Percentiles rank a stretch among this genome's conserved stretches.
Conservation (phyloP, 2,113 vertebrate genomes). For the Cricetomys ansorgei region DNA sequence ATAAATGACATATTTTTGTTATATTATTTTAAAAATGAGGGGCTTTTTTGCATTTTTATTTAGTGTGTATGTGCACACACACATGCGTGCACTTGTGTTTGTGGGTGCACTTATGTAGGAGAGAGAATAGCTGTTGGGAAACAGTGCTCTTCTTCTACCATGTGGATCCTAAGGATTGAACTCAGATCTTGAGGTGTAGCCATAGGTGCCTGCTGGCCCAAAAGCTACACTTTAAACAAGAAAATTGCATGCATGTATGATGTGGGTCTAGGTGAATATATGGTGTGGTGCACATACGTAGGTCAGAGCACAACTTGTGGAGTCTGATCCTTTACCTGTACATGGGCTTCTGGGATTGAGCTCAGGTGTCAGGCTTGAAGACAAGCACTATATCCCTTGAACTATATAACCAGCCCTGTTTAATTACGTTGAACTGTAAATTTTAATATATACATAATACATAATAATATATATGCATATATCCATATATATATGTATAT, state of each 20-base stretch:
- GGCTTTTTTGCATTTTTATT: conserved; percentile 28
- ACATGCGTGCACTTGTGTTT: not conserved
- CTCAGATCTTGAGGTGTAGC: not conserved
- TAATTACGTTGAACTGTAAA: not conserved
- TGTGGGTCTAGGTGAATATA: not conserved
- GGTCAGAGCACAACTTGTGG: not conserved
- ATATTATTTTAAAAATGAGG: not conserved
- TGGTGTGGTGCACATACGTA: not conserved
- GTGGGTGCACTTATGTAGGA: not conserved
- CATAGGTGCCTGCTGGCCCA: not conserved
- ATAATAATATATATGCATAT: too few species aligned
- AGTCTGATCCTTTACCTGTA: not conserved
- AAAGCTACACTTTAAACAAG: not conserved
- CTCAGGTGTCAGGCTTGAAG: not conserved
- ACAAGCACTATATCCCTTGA: not conserved
- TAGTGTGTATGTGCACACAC: not conserved
- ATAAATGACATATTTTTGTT: conserved; percentile 18
- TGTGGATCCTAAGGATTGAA: not conserved
- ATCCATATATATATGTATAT: too few species aligned
- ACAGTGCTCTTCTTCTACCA: too few species aligned
- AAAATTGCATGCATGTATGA: not conserved
- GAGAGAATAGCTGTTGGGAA: not conserved
- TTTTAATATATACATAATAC: too few species aligned
- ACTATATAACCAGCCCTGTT: not conserved
- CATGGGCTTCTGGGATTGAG: not conserved